Base-by-base conservation (phyloP, 2,888 invertebrate genomes). In the Tipula lateralis region DNA sequence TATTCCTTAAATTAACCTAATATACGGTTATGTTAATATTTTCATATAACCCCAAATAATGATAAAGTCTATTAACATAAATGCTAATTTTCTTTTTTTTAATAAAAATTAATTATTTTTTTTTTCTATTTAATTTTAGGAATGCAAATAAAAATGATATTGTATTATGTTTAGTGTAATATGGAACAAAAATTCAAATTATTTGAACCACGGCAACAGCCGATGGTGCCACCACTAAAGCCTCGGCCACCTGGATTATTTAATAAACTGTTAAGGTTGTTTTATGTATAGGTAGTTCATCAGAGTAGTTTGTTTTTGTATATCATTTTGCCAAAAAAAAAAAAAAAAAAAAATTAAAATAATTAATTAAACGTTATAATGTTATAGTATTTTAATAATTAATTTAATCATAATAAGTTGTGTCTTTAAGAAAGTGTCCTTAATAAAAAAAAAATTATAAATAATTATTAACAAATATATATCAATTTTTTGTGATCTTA, bases 181-280 rank as follows among this genome's bases (percentile, higher is more conserved):
- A 88, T 88, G 88, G 88, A 87, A 87, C 86, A 85, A 86, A 24
- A 66, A 9, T 66, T 24, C 24, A 66, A 66, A 24, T 85, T 86
- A 85, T 86, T 86, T 84, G 85, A 85, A 87, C 87, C 87, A 87
- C 87, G 87, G 86, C 86, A 87, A 84, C 88, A 88, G 87, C 88
- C 88, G 87, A 87, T 88, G 87, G 87, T 87, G 83, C 88, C 88
- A 86, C 88, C 88, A 85, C 87, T 88, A 84, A 88, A 88, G 85
- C 88, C 88, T 83, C 87, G 88, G 87, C 88, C 88, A 86, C 88
- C 88, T 85, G 88, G 88, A 87, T 44, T 66, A 66, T 24, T 24
- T 66, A 66, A 66, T 66, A 66, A 66, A 66, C 19, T 66, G 24
- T 24, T 24, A 66, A 19, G 66, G 9, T 66, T 66, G 24, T 50